Evolutionary conservation across 2,888 invertebrate species (phyloP).

Genomic region (Merodon equestris): DNA sequence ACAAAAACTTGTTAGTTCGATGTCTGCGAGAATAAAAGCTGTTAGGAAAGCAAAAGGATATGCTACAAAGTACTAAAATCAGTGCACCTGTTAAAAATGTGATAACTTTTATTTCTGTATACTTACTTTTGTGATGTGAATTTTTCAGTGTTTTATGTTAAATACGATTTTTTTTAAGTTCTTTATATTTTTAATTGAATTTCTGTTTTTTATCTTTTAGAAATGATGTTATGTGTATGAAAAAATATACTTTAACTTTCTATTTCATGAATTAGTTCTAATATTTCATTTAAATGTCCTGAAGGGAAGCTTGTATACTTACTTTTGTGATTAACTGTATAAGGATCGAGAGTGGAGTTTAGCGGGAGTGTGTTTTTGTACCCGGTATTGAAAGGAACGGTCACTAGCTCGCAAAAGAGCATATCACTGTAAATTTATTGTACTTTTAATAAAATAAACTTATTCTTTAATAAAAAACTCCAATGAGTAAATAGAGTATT

Average conservation of each 20-base stretch:
- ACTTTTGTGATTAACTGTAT: slow-evolving; percentile 26
- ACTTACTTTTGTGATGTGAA: slow-evolving; percentile 21
- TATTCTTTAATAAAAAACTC: too few relatives aligned
- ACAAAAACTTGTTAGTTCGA: slow-evolving; percentile 14
- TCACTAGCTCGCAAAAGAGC: too few relatives aligned
- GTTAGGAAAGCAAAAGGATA: slow-evolving; percentile 4
- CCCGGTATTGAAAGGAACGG: too few relatives aligned
- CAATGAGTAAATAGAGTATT: too few relatives aligned
- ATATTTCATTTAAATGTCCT: background rate
- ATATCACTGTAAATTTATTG: too few relatives aligned
- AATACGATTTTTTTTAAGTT: background rate
- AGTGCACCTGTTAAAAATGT: background rate
- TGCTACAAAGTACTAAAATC: slow-evolving; percentile 12
- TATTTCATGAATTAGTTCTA: background rate
- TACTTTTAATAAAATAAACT: too few relatives aligned
- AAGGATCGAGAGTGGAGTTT: too few relatives aligned
- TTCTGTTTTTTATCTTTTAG: background rate
- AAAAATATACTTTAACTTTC: background rate
- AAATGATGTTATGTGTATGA: background rate
- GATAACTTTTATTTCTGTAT: slow-evolving; percentile 2
- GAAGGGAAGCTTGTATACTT: background rate
- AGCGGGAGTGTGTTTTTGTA: too few relatives aligned
- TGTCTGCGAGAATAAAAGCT: slow-evolving; percentile 16
- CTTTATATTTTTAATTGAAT: background rate
- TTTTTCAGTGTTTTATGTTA: background rate